Evolutionary conservation across 2,113 vertebrate genomes (phyloP).

Genomic region (Willisornis vidua): DNA sequence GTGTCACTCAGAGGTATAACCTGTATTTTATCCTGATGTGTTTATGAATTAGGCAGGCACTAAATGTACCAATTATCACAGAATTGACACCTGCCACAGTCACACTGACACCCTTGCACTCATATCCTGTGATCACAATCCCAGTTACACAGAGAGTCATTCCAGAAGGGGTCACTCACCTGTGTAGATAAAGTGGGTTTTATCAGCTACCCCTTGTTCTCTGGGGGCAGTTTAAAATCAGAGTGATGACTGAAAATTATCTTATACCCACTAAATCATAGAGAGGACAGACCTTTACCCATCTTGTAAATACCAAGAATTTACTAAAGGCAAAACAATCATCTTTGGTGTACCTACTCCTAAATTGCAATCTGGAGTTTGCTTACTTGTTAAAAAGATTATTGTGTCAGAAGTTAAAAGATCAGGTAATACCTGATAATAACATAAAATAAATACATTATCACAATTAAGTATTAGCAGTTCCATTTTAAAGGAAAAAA

Average conservation of each 20-base stretch:
- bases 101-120: background rate
- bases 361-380: background rate
- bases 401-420: background rate
- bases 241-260: background rate
- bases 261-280: background rate
- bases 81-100: background rate
- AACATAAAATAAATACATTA: background rate
- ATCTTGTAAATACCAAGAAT: background rate
- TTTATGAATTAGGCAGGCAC: background rate
- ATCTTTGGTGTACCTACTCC: background rate
- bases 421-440: background rate
- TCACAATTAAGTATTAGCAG: background rate
- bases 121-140: background rate
- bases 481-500: background rate
- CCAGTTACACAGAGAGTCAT: background rate
- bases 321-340: background rate
- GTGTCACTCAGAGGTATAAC: background rate
- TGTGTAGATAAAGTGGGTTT: background rate
- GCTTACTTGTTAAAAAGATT: background rate
- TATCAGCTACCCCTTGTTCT: background rate
- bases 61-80: fast-evolving
- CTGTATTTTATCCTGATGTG: background rate
- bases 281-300: background rate
- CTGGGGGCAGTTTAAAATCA: background rate
- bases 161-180: background rate